Base-by-base conservation (phyloP, 2,888 invertebrate species). In the Torymus auratus region DNA sequence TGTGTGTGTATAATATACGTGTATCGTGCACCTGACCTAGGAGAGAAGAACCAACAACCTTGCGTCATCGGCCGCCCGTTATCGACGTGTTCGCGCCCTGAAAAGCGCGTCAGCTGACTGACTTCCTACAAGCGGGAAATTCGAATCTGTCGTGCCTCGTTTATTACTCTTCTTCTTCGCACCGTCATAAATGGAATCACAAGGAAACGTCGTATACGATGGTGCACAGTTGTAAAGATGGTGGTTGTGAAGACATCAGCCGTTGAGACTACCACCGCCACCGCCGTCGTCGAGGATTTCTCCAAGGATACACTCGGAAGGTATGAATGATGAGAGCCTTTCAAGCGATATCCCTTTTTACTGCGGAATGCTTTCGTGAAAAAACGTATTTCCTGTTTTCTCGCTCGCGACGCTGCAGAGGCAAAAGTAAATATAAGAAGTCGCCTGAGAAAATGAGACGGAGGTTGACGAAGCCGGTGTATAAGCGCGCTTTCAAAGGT, bases 291-390 rank as follows among this genome's bases (percentile, higher is more conserved):
- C 88, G 90, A 90, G 84, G 89, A 91, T 83, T 87, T 88, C 78
- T 87, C 89, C 15, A 90, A 87, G 85, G 91, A 91, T 78, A 90
- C 90, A 13, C 86, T 90, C 74, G 90, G 89, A 85, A 90, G 90
- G 91, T 91, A 89, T 73, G 67, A 55, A 60, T 50, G 70, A 14
- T n/a, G 56, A 14, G 1, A 28, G 41, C 5, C 13, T 52, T 50
- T 11, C 11, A 7, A 17, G 7, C 28, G 53, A 58, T 20, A 17
- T 50, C n/a, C 2, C 58, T 41, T 28, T 55, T 56, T 13, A 23
- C 14, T n/a, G n/a, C 56, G 28, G 56, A 55, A 69, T 10, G 23
- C 7, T 28, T 5, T 28, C 2, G 28, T 28, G 3, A 28, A 28
- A 28, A 28, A 28, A 1, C 28, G 28, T 28, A 0, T 28, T 2